Conservation (phyloP, 2,113 vertebrate species). For the Eulemur rufifrons region DNA sequence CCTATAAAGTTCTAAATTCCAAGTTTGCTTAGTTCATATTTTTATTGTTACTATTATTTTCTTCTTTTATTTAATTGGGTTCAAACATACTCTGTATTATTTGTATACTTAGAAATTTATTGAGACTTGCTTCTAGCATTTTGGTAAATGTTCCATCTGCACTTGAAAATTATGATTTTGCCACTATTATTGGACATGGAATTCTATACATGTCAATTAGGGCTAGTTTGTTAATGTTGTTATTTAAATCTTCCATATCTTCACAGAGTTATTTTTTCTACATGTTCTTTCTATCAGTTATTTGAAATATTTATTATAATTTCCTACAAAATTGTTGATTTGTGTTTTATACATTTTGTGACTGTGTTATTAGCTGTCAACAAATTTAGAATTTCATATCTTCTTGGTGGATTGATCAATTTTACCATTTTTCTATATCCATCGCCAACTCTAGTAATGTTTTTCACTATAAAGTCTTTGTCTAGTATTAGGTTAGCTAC, state of each 20-base stretch:
- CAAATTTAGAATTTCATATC: background rate
- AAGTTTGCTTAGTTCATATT: background rate
- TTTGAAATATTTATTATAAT: background rate
- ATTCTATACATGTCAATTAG: background rate
- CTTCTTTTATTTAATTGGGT: background rate
- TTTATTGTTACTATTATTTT: slow-evolving; percentile 28
- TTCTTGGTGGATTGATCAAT: background rate
- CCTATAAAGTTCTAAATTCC: background rate
- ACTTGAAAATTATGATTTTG: background rate
- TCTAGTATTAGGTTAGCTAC: background rate
- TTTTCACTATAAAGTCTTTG: background rate
- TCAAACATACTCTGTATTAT: background rate
- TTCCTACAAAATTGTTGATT: background rate
- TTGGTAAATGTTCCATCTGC: background rate
- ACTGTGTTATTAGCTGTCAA: background rate
- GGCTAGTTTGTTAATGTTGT: background rate
- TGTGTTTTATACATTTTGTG: background rate
- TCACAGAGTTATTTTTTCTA: background rate
- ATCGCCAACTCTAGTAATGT: background rate
- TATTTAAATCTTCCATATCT: background rate
- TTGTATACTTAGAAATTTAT: background rate
- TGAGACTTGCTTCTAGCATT: background rate
- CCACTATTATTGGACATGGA: background rate
- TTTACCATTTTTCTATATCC: background rate
- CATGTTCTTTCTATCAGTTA: background rate